phyloP scores from a whole-genome alignment of 2,888 invertebrate genomes.

The Agrilus mali region DNA sequence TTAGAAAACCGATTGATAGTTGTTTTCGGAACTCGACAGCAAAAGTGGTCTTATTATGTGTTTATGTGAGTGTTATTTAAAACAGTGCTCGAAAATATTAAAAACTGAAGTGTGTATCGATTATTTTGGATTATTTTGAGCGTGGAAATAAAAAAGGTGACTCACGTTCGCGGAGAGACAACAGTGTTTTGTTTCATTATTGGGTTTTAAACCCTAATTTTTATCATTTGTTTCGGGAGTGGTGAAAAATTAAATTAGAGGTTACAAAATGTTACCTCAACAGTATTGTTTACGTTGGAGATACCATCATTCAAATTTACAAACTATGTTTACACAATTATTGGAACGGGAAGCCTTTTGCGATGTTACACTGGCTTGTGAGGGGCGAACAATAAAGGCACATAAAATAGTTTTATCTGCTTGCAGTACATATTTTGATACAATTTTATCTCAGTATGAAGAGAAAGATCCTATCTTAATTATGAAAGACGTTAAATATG shows the following conservation, averaged over 20 bases:
- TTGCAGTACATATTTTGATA: slow-evolving; percentile 84
- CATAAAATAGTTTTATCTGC: slow-evolving; percentile 83
- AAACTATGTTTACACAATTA: slow-evolving; percentile 79
- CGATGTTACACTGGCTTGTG: slow-evolving; percentile 80
- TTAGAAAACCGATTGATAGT: slow-evolving; percentile 26
- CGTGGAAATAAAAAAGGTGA: slow-evolving; percentile 25
- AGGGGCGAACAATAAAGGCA: slow-evolving; percentile 64
- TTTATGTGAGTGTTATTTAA: slow-evolving; percentile 18
- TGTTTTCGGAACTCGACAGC: slow-evolving; percentile 8
- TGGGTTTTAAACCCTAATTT: slow-evolving; percentile 4
- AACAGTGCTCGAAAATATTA: slow-evolving; percentile 22
- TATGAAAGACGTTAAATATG: slow-evolving; percentile 82
- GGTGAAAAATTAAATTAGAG: slow-evolving; percentile 4
- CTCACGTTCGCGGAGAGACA: slow-evolving; percentile 19
- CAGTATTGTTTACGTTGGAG: slow-evolving; percentile 90
- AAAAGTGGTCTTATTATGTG: slow-evolving; percentile 11
- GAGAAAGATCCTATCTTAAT: slow-evolving; percentile 73
- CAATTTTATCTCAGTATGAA: slow-evolving; percentile 68
- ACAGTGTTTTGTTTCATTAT: slow-evolving; percentile 8
- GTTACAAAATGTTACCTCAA: slow-evolving; percentile 57
- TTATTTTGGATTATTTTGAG: slow-evolving; percentile 30
- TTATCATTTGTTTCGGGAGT: slow-evolving; percentile 1
- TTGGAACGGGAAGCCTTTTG: slow-evolving; percentile 81
- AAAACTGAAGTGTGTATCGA: slow-evolving; percentile 26
- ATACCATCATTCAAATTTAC: slow-evolving; percentile 82